These are phyloP conservation scores for Drosophila borealis DNA, from an alignment of 2,888 invertebrate species.

Conservation along the genomic window DNA sequence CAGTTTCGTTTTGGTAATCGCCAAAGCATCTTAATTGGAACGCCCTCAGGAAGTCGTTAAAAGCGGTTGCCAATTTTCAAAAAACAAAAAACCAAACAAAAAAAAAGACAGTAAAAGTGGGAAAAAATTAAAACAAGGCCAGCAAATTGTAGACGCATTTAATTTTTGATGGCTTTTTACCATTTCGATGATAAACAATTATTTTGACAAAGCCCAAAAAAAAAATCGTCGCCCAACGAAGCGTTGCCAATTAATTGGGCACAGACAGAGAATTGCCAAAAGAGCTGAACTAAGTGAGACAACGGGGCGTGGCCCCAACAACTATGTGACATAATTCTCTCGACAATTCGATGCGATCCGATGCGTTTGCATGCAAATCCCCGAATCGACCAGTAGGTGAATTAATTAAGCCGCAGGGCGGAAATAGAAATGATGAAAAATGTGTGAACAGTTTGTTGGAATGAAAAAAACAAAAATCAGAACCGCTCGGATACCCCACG, in stretches of 20 bases:
- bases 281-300: slow-evolving; percentile 18
- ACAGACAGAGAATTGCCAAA: slow-evolving; percentile 32
- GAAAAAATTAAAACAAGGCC: slow-evolving; percentile 19
- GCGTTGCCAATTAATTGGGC: slow-evolving; percentile 68
- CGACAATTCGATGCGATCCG: slow-evolving; percentile 32
- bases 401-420: slow-evolving; percentile 70
- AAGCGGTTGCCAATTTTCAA: slow-evolving; percentile 28
- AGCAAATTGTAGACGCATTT: slow-evolving; percentile 40
- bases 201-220: slow-evolving; percentile 10
- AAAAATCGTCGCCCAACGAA: slow-evolving; percentile 42
- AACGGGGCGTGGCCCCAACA: slow-evolving; percentile 26
- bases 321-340: slow-evolving; percentile 71
- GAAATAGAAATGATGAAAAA: slow-evolving; percentile 55
- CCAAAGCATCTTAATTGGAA: slow-evolving; percentile 48
- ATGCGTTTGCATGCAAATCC: slow-evolving; percentile 51
- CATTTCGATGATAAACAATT: slow-evolving; percentile 41
- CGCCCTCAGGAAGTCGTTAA: slow-evolving; percentile 48
- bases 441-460: slow-evolving; percentile 47
- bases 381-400: slow-evolving; percentile 33
- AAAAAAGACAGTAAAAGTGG: neutral
- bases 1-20: slow-evolving; percentile 46
- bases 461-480: neutral
- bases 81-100: slow-evolving; percentile 7
- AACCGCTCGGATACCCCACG: slow-evolving; percentile 1
- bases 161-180: slow-evolving; percentile 46